Base-by-base conservation (phyloP, 2,797 vertebrate species). In the Eleutherodactylus coqui region DNA sequence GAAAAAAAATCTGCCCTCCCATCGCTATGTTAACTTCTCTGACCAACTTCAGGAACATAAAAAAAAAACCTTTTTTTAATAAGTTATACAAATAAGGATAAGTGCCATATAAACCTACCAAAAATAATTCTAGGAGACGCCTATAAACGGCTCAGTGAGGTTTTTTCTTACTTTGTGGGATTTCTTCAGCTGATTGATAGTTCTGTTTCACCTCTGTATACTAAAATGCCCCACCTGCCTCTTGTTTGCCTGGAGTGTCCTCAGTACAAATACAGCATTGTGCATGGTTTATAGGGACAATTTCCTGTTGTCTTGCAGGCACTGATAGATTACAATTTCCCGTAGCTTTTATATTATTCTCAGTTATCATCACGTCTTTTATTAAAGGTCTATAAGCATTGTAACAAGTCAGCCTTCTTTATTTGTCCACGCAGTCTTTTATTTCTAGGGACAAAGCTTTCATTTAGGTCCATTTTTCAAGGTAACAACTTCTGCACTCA, bases 331-430 rank as follows among this genome's bases (percentile, higher is more conserved):
- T 91, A 93, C 89, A 92, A 91, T 90, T 90, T 90, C 88, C 89
- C n/a, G 84, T 89, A 87, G 53, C 91, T 89, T 92, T 91, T 88
- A 90, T 91, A 90, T 90, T 92, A 91, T 91, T 91, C 92, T 88
- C 75, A 92, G 88, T 93, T 93, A 93, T 92, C 92, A 92, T 91
- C 89, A 87, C 82, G 62, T 87, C 88, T 83, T 91, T 94, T 94
- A 93, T 92, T 93, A 93, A 92, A 93, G 85, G 86, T 79, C 84
- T 89, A 83, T 83, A 24, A 89, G 91, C 88, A 88, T 88, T 87
- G 90, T 78, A 89, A 90, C 89, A 92, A 91, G 81, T 85, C 83
- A 88, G 49, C 79, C 75, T n/a, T 45, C 87, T 88, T 89, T 88
- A 85, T 79, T 88, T 90, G 85, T 83, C 67, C 53, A 67, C 60